Base-by-base conservation (phyloP, 2,888 invertebrate species). In the Noctua pronuba region DNA sequence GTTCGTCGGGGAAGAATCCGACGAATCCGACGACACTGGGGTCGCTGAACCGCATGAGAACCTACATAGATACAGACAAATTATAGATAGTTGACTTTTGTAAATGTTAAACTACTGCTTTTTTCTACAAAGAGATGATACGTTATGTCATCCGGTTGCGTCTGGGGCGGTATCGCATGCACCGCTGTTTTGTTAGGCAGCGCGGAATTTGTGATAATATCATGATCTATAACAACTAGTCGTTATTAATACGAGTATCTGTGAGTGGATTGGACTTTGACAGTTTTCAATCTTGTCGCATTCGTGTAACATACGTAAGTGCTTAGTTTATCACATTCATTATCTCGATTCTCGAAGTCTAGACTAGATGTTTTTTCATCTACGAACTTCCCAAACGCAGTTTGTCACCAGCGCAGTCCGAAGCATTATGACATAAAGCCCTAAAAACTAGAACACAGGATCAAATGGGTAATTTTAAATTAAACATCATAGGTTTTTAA, bases 21-120 rank as follows among this genome's bases (percentile, higher is more conserved):
- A 95, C 7, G 96, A 96, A 75, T 94, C 95, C 0, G 96, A 96
- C 0, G 96, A 96, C 24, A 95, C 95, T 0, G 96, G 96, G 13
- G 96, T 96, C 77, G 93, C 95, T 0, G 96, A 95, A 13, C 95
- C 95, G 85, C 95, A 95, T n/a, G 96, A 96, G 77, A 94, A 95
- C 89, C 96, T 96, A 68, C 35, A 75, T 62, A 55, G 31, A n/a
- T 28, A 71, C 35, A 80, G 10, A 72, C 41, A 58, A 66, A 78
- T 35, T 65, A 60, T 31, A 18, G 62, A 70, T n/a, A 67, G 16
- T 55, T 16, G 16, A 82, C 28, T 41, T 60, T 28, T 58, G 49
- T 8, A 52, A 58, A 28, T 4, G 10, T 21, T 44, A 28, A 35
- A 38, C 1, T 21, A 55, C n/a, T 52, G n/a, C 28, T 31, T 38